Conservation (phyloP, 1,140 invertebrate species). For the Heliconius himera region DNA sequence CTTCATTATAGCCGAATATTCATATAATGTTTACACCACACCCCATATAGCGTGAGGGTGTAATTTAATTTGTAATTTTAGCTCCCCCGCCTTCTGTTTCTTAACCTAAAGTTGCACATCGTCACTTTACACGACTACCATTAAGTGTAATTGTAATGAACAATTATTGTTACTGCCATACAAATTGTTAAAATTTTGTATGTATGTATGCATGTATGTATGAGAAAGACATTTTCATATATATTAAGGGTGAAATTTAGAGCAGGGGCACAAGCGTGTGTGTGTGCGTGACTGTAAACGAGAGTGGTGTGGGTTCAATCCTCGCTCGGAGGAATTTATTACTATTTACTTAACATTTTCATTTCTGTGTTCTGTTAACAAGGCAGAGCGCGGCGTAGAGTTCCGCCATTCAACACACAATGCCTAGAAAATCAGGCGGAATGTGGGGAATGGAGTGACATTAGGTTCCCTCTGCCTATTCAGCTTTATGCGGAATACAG, state of each 20-base stretch:
- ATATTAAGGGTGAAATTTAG: not conserved
- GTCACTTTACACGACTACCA: not conserved
- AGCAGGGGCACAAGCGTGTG: too few relatives aligned
- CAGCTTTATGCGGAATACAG: too few relatives aligned
- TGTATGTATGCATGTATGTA: not conserved
- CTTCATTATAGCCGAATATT: not conserved
- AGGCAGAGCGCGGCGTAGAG: too few relatives aligned
- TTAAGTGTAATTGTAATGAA: conserved; percentile 9
- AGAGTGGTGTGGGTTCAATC: too few relatives aligned
- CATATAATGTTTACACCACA: not conserved
- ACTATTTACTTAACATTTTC: too few relatives aligned
- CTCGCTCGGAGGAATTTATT: too few relatives aligned
- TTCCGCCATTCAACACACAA: too few relatives aligned
- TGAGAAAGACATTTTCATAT: not conserved
- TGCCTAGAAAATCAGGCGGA: too few relatives aligned
- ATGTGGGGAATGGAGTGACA: too few relatives aligned
- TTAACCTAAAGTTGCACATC: not conserved
- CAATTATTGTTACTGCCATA: not conserved
- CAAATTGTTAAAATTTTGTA: not conserved
- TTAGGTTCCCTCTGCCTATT: too few relatives aligned
- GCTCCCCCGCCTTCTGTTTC: not conserved
- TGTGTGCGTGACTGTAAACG: too few relatives aligned
- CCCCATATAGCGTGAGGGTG: not conserved
- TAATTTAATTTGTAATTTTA: not conserved
- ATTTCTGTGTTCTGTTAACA: too few relatives aligned